Evolutionary conservation across 2,113 vertebrate genomes (phyloP).

Genomic region (Calidris pygmaea): DNA sequence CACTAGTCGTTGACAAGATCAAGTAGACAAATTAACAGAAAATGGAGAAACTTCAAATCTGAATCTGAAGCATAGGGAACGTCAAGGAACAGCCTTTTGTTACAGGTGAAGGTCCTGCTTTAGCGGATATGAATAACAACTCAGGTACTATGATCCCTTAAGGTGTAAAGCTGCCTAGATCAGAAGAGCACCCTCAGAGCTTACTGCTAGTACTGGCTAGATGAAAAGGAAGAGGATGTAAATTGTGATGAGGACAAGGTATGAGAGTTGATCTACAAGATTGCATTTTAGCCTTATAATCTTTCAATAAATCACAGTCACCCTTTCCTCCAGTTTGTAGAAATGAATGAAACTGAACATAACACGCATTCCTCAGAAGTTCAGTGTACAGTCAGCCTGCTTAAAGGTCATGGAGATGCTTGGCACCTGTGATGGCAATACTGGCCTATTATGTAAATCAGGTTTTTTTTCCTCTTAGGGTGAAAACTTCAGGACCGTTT

Average conservation of each 20-base stretch:
- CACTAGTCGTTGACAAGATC: background rate
- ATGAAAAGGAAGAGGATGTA: background rate
- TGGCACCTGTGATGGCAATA: background rate
- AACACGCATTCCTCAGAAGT: background rate
- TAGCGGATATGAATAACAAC: background rate
- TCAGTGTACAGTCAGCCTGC: background rate
- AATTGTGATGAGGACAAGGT: background rate
- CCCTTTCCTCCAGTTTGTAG: background rate
- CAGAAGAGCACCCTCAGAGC: background rate
- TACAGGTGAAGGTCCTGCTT: background rate
- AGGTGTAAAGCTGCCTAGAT: background rate
- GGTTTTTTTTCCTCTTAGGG: no score
- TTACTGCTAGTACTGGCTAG: background rate
- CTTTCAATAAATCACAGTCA: background rate
- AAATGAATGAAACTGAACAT: background rate
- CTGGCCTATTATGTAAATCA: background rate
- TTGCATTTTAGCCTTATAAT: background rate
- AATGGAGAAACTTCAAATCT: background rate
- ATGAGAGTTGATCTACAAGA: background rate
- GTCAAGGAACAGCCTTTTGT: background rate
- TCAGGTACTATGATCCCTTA: background rate
- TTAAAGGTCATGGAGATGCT: background rate
- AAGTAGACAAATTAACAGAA: background rate
- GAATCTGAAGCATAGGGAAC: background rate
- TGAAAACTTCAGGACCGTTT: background rate